phyloP scores from a whole-genome alignment of 2,888 invertebrate genomes.

The Drosophila tanythrix region DNA sequence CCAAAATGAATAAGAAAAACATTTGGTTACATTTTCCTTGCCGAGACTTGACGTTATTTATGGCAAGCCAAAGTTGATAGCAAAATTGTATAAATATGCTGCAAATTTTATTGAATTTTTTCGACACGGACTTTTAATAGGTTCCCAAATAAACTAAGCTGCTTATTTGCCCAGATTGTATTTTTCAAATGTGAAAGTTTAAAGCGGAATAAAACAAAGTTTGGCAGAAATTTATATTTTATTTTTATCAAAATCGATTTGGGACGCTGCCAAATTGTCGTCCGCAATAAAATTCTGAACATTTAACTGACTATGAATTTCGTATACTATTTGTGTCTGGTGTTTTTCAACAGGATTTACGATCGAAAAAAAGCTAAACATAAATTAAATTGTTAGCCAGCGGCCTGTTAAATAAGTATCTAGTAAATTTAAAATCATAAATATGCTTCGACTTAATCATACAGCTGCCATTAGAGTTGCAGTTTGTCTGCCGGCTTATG shows the following conservation, averaged over 20 bases:
- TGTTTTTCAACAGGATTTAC: not conserved
- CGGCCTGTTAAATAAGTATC: not conserved
- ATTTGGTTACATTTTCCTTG: not conserved
- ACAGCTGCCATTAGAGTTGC: slow-evolving; percentile 7
- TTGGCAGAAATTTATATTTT: not conserved
- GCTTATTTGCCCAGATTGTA: not conserved
- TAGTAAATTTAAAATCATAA: not conserved
- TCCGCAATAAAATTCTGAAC: not conserved
- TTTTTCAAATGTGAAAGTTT: not conserved
- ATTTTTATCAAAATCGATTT: not conserved
- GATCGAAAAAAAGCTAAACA: not conserved
- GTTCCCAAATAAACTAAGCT: slow-evolving; percentile 3
- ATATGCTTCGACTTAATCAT: not conserved
- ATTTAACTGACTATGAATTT: not conserved
- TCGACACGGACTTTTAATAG: not conserved
- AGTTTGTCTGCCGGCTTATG: too few relatives aligned
- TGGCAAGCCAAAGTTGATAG: not conserved
- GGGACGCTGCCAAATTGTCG: not conserved
- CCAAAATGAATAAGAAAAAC: not conserved
- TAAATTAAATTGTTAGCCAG: not conserved
- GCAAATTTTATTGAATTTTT: not conserved
- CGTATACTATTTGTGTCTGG: not conserved
- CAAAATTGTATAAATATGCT: not conserved
- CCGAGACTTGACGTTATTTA: not conserved
- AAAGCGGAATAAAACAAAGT: not conserved